Base-by-base conservation (phyloP, 2,113 vertebrate genomes). In the Smithornis capensis region DNA sequence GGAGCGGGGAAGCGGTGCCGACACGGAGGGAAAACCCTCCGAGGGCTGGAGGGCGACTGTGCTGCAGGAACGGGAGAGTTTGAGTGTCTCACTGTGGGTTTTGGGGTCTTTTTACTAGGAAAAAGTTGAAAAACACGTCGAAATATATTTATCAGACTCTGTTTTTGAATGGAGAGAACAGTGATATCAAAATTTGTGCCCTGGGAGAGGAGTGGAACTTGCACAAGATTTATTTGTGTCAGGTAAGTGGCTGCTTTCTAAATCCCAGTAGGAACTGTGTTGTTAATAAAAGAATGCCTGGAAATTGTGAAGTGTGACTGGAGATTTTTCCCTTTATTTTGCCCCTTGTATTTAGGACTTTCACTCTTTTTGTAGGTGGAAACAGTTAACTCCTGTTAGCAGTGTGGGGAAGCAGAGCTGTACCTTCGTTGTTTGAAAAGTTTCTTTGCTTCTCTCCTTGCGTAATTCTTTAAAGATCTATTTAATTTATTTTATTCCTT, bases 111-210 rank as follows among this genome's bases (percentile, higher is more conserved):
- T 63, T 69, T 3, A 5, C 15, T 21, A 90, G 99, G 97, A 99
- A 99, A 95, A 99, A 99, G 87, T 64, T 99, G 92, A 99, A 99
- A 97, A 99, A 99, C 95, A 99, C 99, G 2, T 99, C 99, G 0
- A 99, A 98, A 53, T 99, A 99, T 82, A 99, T 99, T 96, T 99
- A 99, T 92, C 99, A 99, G 96, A 99, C 99, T 1, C 98, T 99
- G 70, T 99, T 99, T 96, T 89, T 99, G 88, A 99, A 99, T 55
- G 99, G 99, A 16, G 99, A 99, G 97, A 99, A 99, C 96, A 99
- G 99, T 27, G 99, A 99, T 73, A 98, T 99, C 96, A 98, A 99
- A 35, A 99, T 99, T 44, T 99, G 99, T 92, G 99, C 99, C 19
- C 98, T 99, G 94, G 99, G 99, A 82, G 98, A 99, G 96, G 98